Conservation (phyloP, 2,113 vertebrate genomes). For the Platysternon megacephalum region DNA sequence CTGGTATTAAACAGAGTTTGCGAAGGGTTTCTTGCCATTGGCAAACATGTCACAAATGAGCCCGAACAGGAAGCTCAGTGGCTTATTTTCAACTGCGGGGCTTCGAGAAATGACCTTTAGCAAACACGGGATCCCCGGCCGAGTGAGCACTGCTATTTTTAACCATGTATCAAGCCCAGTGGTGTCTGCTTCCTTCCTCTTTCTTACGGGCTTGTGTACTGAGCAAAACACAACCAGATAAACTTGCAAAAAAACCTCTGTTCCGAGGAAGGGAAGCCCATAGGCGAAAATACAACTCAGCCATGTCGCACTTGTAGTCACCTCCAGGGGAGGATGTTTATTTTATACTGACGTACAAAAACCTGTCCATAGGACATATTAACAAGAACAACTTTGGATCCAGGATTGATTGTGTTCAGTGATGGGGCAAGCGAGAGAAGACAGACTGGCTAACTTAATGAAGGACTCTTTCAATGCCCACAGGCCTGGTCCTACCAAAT, state of each 20-base stretch:
- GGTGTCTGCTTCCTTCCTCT: conserved; percentile 63
- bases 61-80: background rate
- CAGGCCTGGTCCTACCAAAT: too few species aligned
- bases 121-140: background rate
- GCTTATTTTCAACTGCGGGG: background rate
- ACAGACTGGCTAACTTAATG: background rate
- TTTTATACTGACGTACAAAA: background rate
- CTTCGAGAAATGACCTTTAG: conserved; percentile 38
- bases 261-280: conserved; percentile 26
- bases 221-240: conserved; percentile 20
- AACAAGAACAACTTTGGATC: background rate
- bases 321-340: rapidly evolving
- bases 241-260: background rate
- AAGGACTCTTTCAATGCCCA: background rate
- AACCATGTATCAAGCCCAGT: background rate
- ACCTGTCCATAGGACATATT: background rate
- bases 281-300: background rate
- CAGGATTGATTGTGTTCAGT: background rate
- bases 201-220: background rate
- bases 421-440: background rate
- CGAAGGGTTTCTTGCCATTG: background rate
- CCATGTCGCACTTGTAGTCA: background rate
- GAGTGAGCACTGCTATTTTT: conserved; percentile 37
- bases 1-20: rapidly evolving
- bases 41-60: background rate